A percentile compares a stretch with the other conserved stretches of the same genome.
These are phyloP conservation scores for Gymnodraco acuticeps DNA, from an alignment of 2,797 vertebrate species.

Conservation along the genomic window DNA sequence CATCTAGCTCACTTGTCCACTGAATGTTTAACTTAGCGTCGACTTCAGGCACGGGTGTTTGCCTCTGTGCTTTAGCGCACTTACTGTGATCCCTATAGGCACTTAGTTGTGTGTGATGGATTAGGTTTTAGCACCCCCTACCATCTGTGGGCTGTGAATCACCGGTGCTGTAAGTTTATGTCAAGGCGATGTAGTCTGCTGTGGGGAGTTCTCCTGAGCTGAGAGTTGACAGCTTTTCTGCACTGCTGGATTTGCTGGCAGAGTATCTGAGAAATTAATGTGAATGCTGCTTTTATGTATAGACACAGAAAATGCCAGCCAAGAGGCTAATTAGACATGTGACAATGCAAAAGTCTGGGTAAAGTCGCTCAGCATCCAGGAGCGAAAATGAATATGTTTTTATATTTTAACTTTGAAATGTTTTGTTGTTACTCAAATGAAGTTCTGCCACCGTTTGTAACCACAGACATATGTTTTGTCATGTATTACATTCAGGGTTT, in stretches of 20 bases:
- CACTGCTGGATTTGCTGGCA: constrained; percentile 19
- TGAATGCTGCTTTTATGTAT: constrained; percentile 19
- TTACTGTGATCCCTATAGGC: constrained; percentile 48
- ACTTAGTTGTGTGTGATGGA: constrained; percentile 60
- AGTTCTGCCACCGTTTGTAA: constrained; percentile 21
- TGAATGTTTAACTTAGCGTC: constrained; percentile 35
- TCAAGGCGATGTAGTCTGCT: constrained; percentile 29
- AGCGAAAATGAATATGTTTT: neutral
- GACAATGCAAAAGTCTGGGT: constrained; percentile 1
- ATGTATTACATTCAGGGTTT: constrained; percentile 88
- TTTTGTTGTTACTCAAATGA: neutral
- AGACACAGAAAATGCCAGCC: constrained; percentile 30
- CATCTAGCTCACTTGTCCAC: constrained; percentile 1
- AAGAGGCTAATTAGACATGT: constrained; percentile 17
- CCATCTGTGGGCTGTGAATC: constrained; percentile 66
- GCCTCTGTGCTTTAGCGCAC: constrained; percentile 18
- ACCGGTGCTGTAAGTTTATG: constrained; percentile 38
- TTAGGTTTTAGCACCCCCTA: constrained; percentile 78
- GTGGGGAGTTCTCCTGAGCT: constrained; percentile 39
- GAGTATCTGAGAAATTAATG: constrained; percentile 35
- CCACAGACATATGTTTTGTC: constrained; percentile 66
- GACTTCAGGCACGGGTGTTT: constrained; percentile 38
- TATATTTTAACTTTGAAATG: neutral
- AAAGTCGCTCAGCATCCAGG: constrained; percentile 2
- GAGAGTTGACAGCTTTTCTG: constrained; percentile 32